Evolutionary conservation across 2,797 vertebrate species (phyloP).

Genomic region (Botia almorhae): DNA sequence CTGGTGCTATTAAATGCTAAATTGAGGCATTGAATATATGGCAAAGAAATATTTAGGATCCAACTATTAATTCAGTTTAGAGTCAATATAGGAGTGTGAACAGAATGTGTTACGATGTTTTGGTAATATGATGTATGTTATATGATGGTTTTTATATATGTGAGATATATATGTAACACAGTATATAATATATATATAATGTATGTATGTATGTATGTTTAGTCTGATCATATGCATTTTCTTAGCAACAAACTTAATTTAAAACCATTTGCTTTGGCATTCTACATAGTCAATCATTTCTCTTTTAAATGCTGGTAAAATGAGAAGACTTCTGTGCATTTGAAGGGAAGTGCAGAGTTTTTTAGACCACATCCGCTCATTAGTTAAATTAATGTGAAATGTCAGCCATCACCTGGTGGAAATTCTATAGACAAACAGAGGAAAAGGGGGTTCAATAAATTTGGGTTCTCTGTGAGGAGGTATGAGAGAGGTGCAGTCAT

Average conservation of each 20-base stretch:
- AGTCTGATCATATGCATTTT: neutral
- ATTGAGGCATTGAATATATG: neutral
- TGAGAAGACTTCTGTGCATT: conserved; percentile 7
- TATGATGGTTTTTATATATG: too few species aligned
- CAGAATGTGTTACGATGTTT: neutral
- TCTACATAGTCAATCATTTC: neutral
- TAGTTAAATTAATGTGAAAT: conserved; percentile 72
- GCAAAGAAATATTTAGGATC: too few species aligned
- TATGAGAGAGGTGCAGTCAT: conserved; percentile 82
- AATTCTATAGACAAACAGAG: conserved; percentile 74
- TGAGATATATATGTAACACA: too few species aligned
- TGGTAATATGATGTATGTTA: neutral
- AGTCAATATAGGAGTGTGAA: neutral
- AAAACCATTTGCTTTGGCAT: neutral
- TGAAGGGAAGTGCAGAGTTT: conserved; percentile 22
- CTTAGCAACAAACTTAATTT: neutral
- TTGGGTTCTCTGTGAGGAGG: conserved; percentile 78
- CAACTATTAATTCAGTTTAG: too few species aligned
- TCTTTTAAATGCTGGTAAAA: conserved; percentile 12
- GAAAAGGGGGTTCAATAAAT: conserved; percentile 70
- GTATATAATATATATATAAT: too few species aligned
- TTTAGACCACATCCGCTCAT: conserved; percentile 45
- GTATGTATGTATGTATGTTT: neutral
- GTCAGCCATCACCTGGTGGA: conserved; percentile 72
- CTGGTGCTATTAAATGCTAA: conserved; percentile 49